Evolutionary conservation across 2,888 invertebrate genomes (phyloP), one percentile per base, ranked within the genome.

Genomic region (Ectemnius continuus): DNA sequence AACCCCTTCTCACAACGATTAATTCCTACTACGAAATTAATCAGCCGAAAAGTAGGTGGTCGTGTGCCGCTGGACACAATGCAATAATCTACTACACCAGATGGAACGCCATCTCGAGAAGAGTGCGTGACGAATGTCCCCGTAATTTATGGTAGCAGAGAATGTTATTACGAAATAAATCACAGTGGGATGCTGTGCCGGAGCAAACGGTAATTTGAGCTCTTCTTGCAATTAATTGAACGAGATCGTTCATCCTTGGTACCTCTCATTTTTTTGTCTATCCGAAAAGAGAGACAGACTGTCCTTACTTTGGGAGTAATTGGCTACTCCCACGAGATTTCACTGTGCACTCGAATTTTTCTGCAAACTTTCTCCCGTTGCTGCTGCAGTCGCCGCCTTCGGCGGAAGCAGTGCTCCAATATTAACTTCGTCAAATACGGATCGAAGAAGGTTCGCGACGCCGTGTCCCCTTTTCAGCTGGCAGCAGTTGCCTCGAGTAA

Each of bases 1-100:
- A 62, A 64, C 36, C 8, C 68, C 63, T 67, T 65, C 11, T 11
- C 69, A 26, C 58, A 62, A 73, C 77, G 82, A 83, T 83, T 83
- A 83, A 82, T 83, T 83, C 79, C 75, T 75, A 73, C 71, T 73
- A 70, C 78, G 70, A 82, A 77, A 83, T 83, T 83, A 83, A 83
- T 83, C 83, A 77, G 67, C 73, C 59, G 82, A 73, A 80, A 82
- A 77, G 82, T 77, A 79, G 74, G 59, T 62, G 36, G 73, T 68
- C 64, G 80, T 71, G 70, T 59, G 63, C 57, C 72, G 57, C 72
- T 61, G 63, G 57, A 73, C 36, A 36, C 72, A 74, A 80, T 72
- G 67, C 63, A 59, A 71, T 47, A 76, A 78, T 73, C 72, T 67
- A 11, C 16, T 48, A 18, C 61, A 66, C 57, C 76, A 77, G 80